These are phyloP conservation scores for Scytalopus superciliaris DNA, from an alignment of 2,113 vertebrate species.

Conservation along the genomic window DNA sequence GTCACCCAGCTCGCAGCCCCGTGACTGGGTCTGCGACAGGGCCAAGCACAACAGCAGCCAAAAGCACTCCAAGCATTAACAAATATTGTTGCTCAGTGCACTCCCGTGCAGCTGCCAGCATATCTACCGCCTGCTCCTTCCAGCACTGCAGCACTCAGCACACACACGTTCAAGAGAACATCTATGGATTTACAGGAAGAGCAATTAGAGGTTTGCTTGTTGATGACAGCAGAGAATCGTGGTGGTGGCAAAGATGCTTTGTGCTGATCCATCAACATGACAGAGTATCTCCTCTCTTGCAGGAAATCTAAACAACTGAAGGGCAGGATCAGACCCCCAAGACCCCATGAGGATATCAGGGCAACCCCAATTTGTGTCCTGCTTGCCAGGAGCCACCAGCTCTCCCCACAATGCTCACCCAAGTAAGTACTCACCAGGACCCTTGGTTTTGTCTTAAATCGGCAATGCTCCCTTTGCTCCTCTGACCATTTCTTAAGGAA, in stretches of 20 bases:
- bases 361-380: not conserved
- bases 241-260: not conserved
- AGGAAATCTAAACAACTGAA: not conserved
- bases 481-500: slow-evolving; percentile 67
- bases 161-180: not conserved
- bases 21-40: not conserved
- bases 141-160: not conserved
- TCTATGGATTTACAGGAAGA: not conserved
- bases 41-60: slow-evolving; percentile 21
- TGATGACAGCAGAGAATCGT: not conserved
- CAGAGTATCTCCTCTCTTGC: not conserved
- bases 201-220: not conserved
- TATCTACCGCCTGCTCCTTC: not conserved
- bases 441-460: slow-evolving; percentile 50
- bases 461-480: not conserved
- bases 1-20: not conserved
- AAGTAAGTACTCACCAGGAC: slow-evolving; percentile 51
- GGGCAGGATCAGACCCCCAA: not conserved
- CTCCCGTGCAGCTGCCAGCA: not conserved
- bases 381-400: not conserved
- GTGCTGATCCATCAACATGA: not conserved
- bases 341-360: not conserved
- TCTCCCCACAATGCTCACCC: not conserved
- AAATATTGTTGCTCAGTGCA: not conserved
- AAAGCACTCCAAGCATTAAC: slow-evolving; percentile 33